A percentile compares a stretch with the other conserved stretches of the same genome.
These are phyloP conservation scores for Drosophila demipolita DNA, from an alignment of 2,888 invertebrate genomes.

Conservation along the genomic window DNA sequence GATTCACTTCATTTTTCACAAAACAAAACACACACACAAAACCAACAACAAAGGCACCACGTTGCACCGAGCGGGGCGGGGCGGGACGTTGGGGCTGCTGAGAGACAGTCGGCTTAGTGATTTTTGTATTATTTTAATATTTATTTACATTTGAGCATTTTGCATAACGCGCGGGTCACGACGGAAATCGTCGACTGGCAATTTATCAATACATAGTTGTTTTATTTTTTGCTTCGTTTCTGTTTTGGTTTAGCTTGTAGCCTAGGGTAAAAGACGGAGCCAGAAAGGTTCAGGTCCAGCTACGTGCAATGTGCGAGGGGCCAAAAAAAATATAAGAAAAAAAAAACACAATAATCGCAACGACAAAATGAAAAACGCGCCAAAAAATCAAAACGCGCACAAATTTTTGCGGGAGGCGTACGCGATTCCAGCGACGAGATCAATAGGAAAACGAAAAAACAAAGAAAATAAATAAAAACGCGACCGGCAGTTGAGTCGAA, in stretches of 20 bases:
- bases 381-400: conserved; percentile 77
- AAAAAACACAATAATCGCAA: conserved; percentile 39
- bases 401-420: conserved; percentile 58
- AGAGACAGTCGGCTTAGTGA: conserved; percentile 58
- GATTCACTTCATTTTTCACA: conserved; percentile 79
- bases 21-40: conserved; percentile 21
- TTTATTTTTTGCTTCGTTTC: conserved; percentile 25
- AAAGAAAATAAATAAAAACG: conserved; percentile 32
- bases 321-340: conserved; percentile 18
- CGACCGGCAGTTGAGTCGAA: conserved; percentile 30
- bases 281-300: conserved; percentile 64
- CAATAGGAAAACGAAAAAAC: conserved; percentile 45
- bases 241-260: conserved; percentile 34
- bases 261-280: conserved; percentile 55
- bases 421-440: conserved; percentile 58
- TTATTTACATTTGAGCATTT: conserved; percentile 80
- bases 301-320: conserved; percentile 58
- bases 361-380: conserved; percentile 71
- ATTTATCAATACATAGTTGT: conserved; percentile 83
- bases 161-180: conserved; percentile 84
- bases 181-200: conserved; percentile 83
- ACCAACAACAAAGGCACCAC: conserved; percentile 34
- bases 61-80: background rate
- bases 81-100: background rate
- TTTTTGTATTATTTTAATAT: conserved; percentile 80